Evolutionary conservation across 2,113 vertebrate genomes (phyloP).

Genomic region (Oreochromis spilurus): DNA sequence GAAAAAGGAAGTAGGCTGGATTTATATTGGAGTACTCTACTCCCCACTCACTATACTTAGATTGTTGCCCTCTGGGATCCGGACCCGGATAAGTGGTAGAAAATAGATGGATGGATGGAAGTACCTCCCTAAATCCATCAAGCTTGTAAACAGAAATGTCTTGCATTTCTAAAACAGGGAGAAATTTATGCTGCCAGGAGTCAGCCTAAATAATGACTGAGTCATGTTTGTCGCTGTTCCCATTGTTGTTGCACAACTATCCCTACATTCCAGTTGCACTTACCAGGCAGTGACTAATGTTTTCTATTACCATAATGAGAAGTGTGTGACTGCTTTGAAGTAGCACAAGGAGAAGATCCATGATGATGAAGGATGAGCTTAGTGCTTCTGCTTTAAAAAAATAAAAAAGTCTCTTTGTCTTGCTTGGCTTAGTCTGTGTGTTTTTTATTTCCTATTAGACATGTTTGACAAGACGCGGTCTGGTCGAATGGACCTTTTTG

Average conservation of each 20-base stretch:
- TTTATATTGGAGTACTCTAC: not conserved
- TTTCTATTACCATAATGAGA: not conserved
- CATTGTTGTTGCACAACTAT: not conserved
- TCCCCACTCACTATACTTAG: not conserved
- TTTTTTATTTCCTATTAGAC: slow-evolving; percentile 70
- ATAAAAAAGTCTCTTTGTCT: not conserved
- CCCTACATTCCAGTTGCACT: slow-evolving; percentile 23
- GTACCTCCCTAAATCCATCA: not conserved
- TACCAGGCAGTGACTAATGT: slow-evolving; percentile 6
- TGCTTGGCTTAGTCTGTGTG: not conserved
- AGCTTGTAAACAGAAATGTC: not conserved
- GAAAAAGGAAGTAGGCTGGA: not conserved
- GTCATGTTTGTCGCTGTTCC: not conserved
- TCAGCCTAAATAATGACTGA: not conserved
- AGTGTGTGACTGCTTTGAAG: not conserved
- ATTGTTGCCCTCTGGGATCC: not conserved
- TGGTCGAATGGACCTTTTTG: slow-evolving; percentile 83
- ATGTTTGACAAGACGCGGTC: slow-evolving; percentile 90
- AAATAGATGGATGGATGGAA: not conserved
- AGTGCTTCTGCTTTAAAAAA: not conserved
- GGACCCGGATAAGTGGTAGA: not conserved
- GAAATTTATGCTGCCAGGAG: not conserved
- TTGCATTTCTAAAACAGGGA: not conserved
- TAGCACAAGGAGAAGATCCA: not conserved
- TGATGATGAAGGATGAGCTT: not conserved